These are phyloP conservation scores for Scaptomyza caliginosa DNA, from an alignment of 2,888 invertebrate genomes.

Conservation along the genomic window DNA sequence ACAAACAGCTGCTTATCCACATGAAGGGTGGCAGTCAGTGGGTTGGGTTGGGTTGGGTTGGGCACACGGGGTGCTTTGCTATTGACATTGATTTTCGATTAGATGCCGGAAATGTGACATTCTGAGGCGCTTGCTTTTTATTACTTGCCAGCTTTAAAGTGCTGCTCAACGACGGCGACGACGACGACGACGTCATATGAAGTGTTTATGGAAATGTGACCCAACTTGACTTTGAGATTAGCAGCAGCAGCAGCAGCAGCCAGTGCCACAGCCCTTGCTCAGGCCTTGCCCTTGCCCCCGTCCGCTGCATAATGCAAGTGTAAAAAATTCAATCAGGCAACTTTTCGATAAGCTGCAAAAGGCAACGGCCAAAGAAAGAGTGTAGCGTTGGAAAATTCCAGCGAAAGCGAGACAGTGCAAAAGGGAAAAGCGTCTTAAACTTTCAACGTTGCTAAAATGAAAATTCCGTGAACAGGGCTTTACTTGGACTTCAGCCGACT, in stretches of 20 bases:
- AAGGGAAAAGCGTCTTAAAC: slow-evolving; percentile 69
- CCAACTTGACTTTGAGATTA: slow-evolving; percentile 63
- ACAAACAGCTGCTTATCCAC: slow-evolving; percentile 78
- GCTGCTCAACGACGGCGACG: slow-evolving; percentile 5
- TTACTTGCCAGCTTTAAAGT: slow-evolving; percentile 45
- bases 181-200: slow-evolving; percentile 29
- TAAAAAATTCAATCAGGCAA: slow-evolving; percentile 54
- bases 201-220: slow-evolving; percentile 67
- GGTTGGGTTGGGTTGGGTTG: too few species aligned
- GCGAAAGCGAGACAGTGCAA: neutral
- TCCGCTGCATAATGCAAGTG: slow-evolving; percentile 47
- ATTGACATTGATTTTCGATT: slow-evolving; percentile 78
- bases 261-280: too few species aligned
- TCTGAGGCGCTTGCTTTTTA: slow-evolving; percentile 42
- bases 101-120: slow-evolving; percentile 62
- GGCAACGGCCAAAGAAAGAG: slow-evolving; percentile 49
- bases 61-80: slow-evolving; percentile 7
- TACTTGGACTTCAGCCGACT: slow-evolving; percentile 33
- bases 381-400: slow-evolving; percentile 18
- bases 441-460: slow-evolving; percentile 59
- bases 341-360: slow-evolving; percentile 76
- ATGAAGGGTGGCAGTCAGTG: slow-evolving; percentile 4
- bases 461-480: slow-evolving; percentile 49
- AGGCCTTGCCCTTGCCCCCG: neutral
- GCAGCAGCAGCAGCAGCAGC: slow-evolving; percentile 7